Evolutionary conservation across 64 coral and sea anemone genomes (phyloP).

Genomic region (Cladopsammia gracilis): DNA sequence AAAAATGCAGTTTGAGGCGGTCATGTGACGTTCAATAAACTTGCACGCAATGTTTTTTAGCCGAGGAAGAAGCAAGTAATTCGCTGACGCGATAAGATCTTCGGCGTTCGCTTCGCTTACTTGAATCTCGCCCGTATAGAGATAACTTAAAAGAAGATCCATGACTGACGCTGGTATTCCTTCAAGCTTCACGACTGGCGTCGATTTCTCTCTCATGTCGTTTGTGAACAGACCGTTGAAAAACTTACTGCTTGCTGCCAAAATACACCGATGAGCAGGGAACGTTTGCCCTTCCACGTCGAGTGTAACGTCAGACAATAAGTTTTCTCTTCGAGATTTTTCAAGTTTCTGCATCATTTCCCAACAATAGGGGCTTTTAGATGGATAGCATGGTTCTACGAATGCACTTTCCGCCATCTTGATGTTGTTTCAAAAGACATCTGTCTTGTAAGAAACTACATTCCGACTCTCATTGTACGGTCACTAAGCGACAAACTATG

Average conservation of each 20-base stretch:
- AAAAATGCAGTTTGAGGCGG: conserved; percentile 69
- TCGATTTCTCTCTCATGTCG: conserved; percentile 81
- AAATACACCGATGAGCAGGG: conserved; percentile 64
- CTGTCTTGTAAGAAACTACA: background rate
- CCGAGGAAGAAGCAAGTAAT: conserved; percentile 77
- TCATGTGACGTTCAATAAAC: conserved; percentile 59
- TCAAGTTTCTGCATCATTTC: conserved; percentile 73
- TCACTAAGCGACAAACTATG: too few relatives aligned
- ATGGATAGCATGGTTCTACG: background rate
- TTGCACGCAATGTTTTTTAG: conserved; percentile 77
- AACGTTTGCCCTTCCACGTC: conserved; percentile 71
- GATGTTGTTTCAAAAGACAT: background rate
- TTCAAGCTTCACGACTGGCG: conserved; percentile 49
- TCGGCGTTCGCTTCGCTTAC: conserved; percentile 70
- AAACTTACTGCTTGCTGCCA: conserved; percentile 72
- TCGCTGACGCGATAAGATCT: conserved; percentile 72
- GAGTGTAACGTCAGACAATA: conserved; percentile 75
- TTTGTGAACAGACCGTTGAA: conserved; percentile 82
- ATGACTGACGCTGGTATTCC: conserved; percentile 51
- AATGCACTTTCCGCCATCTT: conserved; percentile 1
- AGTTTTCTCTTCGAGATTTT: conserved; percentile 65
- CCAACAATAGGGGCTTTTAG: conserved; percentile 32
- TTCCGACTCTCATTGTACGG: too few relatives aligned
- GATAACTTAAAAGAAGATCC: conserved; percentile 57
- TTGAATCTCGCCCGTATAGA: conserved; percentile 78